Base-by-base conservation (phyloP, 92 coral and sea anemone genomes). In the Parazoanthus swiftii region DNA sequence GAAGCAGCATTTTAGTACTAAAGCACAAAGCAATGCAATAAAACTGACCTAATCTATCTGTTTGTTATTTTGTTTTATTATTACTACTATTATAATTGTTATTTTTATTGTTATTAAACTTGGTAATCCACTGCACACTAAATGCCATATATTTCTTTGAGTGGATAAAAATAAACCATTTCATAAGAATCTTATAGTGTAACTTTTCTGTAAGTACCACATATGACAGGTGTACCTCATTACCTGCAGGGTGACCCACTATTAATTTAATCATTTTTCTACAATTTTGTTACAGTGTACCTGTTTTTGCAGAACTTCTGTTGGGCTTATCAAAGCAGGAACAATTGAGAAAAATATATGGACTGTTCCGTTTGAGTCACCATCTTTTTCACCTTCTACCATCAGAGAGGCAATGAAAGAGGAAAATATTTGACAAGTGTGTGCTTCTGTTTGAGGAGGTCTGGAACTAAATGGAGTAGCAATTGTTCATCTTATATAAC, bases 401-500 rank as follows among this genome's bases (percentile, higher is more conserved):
- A 33, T 26, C 78, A 74, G 78, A 74, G 78, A 74, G 78, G 78
- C 78, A 74, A 74, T 74, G 78, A 74, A 74, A 74, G 78, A 35
- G 46, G 78, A 29, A 74, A 74, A 74, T 35, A 74, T n/a, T 74
- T 29, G 46, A 74, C 78, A 74, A 74, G 78, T 29, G 78, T 74
- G 78, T 26, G 78, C 78, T 74, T 74, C 46, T 74, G 78, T 74
- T 74, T 74, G 78, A 74, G 78, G 78, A 74, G 78, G 78, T 74
- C 78, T 74, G 78, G 78, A 74, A 74, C n/a, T n/a, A 38, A 38
- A 1, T 38, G 42, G 42, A 38, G 3, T 38, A 38, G 42, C 42
- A 38, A 38, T 38, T 70, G 75, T 70, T 70, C 75, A 70, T 70
- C 75, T 70, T 70, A 70, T 70, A 3, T 1, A 70, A 70, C 75